Percentiles rank a stretch among this genome's conserved stretches.
These are phyloP conservation scores for Chroicocephalus ridibundus DNA, from an alignment of 2,113 vertebrate genomes.

Conservation along the genomic window DNA sequence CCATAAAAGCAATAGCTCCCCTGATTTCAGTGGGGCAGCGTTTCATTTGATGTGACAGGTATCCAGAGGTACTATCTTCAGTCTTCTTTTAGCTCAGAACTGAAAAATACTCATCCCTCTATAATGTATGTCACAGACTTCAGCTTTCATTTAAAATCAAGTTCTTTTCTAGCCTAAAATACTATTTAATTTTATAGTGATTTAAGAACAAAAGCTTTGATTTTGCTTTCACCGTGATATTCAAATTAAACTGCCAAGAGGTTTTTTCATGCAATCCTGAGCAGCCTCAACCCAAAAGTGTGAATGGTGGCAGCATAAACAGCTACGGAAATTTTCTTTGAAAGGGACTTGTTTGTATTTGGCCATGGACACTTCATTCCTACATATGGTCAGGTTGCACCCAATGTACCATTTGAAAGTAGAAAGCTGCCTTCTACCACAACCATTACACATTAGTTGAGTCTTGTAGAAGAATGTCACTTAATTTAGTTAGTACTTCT, in stretches of 20 bases:
- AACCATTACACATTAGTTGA: not conserved
- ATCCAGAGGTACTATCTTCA: not conserved
- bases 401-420: not conserved
- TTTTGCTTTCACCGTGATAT: not conserved
- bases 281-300: not conserved
- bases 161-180: not conserved
- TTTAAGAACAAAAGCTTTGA: not conserved
- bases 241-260: not conserved
- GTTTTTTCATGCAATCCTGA: not conserved
- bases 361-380: not conserved
- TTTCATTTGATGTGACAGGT: not conserved
- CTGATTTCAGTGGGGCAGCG: not conserved
- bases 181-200: not conserved
- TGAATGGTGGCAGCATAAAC: not conserved
- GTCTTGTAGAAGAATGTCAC: not conserved
- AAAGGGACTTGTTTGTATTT: not conserved
- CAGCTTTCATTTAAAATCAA: not conserved
- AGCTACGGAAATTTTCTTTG: not conserved
- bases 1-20: not conserved
- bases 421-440: not conserved
- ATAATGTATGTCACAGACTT: not conserved
- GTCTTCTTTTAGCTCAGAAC: not conserved
- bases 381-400: not conserved
- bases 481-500: not conserved
- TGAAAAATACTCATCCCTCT: not conserved